Conservation (phyloP, 2,888 invertebrate species). For the Cenopis cana region DNA sequence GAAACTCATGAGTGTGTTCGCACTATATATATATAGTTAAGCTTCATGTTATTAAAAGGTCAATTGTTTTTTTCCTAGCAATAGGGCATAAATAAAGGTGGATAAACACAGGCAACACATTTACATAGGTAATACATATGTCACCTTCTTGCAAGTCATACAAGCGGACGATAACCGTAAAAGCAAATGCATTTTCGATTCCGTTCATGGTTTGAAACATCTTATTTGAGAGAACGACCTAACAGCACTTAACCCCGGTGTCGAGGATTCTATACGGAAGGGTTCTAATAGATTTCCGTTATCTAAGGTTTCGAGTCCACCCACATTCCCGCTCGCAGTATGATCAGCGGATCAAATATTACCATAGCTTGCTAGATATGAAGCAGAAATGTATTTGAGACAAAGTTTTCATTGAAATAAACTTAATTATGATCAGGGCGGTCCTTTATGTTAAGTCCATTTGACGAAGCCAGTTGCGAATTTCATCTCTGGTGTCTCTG, state of each 20-base stretch:
- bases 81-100: too few relatives aligned
- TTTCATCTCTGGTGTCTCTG: too few relatives aligned
- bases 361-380: conserved; percentile 37
- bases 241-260: conserved; percentile 72
- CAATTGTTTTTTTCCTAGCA: too few relatives aligned
- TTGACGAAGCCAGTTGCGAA: too few relatives aligned
- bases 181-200: conserved; percentile 47
- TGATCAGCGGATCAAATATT: conserved; percentile 31
- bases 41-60: too few relatives aligned
- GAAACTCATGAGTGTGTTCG: not conserved
- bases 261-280: conserved; percentile 69
- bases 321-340: conserved; percentile 62
- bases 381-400: not conserved
- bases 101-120: not conserved
- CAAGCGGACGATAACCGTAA: conserved; percentile 35
- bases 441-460: too few relatives aligned
- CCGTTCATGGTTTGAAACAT: conserved; percentile 58
- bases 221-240: conserved; percentile 71
- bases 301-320: conserved; percentile 72
- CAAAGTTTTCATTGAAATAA: not conserved
- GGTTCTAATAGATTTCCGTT: conserved; percentile 73
- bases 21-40: not conserved
- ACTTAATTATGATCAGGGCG: too few relatives aligned
- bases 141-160: conserved; percentile 24
- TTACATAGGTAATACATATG: conserved; percentile 17